Base-by-base conservation (phyloP, 2,797 vertebrate species). In the Poliocrania exsul region DNA sequence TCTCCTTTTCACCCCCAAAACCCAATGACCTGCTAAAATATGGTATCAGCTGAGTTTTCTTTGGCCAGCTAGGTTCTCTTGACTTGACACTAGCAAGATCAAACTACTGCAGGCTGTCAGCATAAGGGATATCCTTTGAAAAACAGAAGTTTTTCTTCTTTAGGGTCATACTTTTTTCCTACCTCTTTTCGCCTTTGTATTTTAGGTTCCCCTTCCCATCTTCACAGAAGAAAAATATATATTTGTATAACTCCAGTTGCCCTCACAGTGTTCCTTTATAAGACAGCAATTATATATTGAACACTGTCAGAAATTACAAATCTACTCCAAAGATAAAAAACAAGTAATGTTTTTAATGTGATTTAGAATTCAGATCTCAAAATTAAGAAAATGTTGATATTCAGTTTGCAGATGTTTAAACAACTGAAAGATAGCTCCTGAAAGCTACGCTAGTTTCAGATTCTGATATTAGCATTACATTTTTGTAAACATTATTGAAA, bases 101-200 rank as follows among this genome's bases (percentile, higher is more conserved):
- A 97, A 35, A 93, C 96, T 95, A 82, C 85, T 92, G 89, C 97
- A 97, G 96, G 60, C 90, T 93, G 97, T 98, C 97, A 98, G 97
- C 97, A 97, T 95, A 97, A 97, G 97, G 97, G 97, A 98, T 97
- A 98, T 98, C 97, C 98, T 98, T 98, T 97, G 95, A 96, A 98
- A 98, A 98, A 98, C 97, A 98, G 62, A 95, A 84, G 56, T n/a
- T 91, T 95, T 94, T 95, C 95, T 96, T 94, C 80, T 86, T 81
- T 64, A 64, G 33, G 72, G 42, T 81, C 72, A 92, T 74, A 54
- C 38, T 37, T 90, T 80, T 94, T 93, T 78, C 67, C 72, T 75
- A 75, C 58, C 21, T 75, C 47, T 57, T 82, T 91, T 91, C 84
- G 92, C 82, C 26, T 81, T 89, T 66, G 40, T 78, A n/a, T 86